These are phyloP conservation scores for Cygnus atratus DNA, from an alignment of 2,113 vertebrate genomes.

Conservation along the genomic window DNA sequence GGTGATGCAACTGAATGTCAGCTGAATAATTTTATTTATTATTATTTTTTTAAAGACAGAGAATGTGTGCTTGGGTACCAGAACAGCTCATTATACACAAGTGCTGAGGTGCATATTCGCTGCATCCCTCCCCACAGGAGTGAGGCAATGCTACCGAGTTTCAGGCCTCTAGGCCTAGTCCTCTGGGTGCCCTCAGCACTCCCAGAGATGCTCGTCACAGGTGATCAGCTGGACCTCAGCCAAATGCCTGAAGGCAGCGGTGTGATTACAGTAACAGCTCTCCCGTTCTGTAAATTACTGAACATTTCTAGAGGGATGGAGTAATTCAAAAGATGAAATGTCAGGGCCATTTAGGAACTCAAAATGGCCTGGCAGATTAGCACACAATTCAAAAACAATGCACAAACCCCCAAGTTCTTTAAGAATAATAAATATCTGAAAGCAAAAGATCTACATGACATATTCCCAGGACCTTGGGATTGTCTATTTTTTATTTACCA, in stretches of 20 bases:
- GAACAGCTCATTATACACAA: neutral
- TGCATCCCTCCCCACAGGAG: neutral
- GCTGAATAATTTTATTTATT: too few species aligned
- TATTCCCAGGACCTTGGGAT: neutral
- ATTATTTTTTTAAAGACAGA: neutral
- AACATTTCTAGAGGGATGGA: neutral
- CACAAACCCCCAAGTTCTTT: neutral
- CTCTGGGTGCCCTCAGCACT: neutral
- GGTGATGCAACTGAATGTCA: neutral
- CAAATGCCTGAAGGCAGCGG: neutral
- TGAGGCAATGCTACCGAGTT: too few species aligned
- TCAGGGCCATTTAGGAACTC: neutral
- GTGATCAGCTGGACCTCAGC: neutral
- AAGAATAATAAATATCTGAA: neutral
- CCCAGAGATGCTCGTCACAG: neutral
- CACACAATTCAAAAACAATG: neutral
- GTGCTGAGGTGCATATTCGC: neutral
- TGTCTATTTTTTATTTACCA: neutral
- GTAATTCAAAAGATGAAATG: neutral
- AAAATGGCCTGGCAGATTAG: neutral
- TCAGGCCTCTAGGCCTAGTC: neutral
- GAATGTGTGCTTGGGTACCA: neutral
- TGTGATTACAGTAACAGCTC: neutral
- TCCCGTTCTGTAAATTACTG: neutral
- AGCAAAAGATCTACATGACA: neutral